Evolutionary conservation across 2,888 invertebrate genomes (phyloP), one percentile per base, ranked within the genome.

Genomic region (Caenorhabditis doughertyi): DNA sequence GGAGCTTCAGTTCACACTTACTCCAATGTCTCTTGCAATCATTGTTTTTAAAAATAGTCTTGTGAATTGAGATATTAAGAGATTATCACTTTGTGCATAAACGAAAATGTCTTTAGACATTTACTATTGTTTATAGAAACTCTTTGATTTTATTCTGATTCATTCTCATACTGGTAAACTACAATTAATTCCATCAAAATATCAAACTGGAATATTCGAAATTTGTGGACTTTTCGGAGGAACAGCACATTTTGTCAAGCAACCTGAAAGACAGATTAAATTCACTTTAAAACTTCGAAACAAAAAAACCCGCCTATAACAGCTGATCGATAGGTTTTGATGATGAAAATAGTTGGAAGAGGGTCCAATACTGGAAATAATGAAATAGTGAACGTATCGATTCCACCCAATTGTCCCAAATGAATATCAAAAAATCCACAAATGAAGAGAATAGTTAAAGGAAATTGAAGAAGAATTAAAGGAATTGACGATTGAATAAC

Each of bases 401-500:
- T 56, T 29, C 74, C 74, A 3, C 32, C 39, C n/a, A 32, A 21
- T 47, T 47, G 44, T 47, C 44, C 44, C 44, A 47, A 47, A 18
- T 74, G 56, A 16, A 67, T 13, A 39, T 72, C 49, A 8, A 72
- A 49, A 21, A 62, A 3, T 21, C 47, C 42, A 21, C 55, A 58
- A 13, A 49, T 16, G 16, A 68, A 62, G 7, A 77, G 23, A 42
- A 53, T 60, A 5, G 42, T 25, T 18, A 58, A 51, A 8, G 77
- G 77, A 11, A 68, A 44, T 23, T 60, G 67, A 16, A 77, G 25
- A 7, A 68, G 18, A 5, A 62, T 21, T 7, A 77, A n/a, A 0
- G 77, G 77, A 21, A 77, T 62, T 7, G 23, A 9, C 21, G 53
- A 21, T n/a, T 76, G 76, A 9, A 49, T 32, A 4, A 76, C 67